phyloP scores from a whole-genome alignment of 2,113 vertebrate genomes.

The Pelobates fuscus region DNA sequence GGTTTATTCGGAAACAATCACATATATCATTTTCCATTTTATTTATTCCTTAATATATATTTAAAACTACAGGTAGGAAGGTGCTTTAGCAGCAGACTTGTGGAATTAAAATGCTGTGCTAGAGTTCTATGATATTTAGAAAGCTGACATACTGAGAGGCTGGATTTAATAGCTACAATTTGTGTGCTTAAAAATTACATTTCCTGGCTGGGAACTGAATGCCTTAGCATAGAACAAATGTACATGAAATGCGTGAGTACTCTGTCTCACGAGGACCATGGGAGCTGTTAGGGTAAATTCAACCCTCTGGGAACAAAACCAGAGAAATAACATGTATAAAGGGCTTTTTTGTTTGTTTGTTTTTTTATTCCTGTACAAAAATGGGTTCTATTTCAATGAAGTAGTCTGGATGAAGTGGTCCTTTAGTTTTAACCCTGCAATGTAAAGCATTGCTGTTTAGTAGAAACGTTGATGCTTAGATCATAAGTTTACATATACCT shows the following conservation, averaged over 20 bases:
- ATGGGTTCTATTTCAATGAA: too few relatives aligned
- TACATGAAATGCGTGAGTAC: background rate
- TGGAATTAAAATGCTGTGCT: conserved; percentile 26
- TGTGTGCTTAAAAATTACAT: conserved; percentile 17
- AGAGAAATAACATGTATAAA: too few relatives aligned
- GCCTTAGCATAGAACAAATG: background rate
- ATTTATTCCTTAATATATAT: background rate
- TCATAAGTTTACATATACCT: too few relatives aligned
- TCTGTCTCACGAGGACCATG: background rate
- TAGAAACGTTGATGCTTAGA: too few relatives aligned
- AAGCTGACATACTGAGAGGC: conserved; percentile 3
- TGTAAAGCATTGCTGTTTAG: too few relatives aligned
- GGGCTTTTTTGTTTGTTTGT: too few relatives aligned
- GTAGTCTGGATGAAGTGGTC: too few relatives aligned
- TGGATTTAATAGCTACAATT: conserved; percentile 34
- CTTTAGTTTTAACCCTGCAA: too few relatives aligned
- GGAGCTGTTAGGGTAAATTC: background rate
- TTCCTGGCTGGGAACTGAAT: background rate
- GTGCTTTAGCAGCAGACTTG: background rate
- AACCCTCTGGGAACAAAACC: too few relatives aligned
- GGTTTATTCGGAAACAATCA: background rate
- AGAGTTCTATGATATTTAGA: conserved; percentile 7
- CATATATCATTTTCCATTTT: background rate
- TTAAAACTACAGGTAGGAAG: conserved; percentile 25
- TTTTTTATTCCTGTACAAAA: too few relatives aligned